phyloP scores from a whole-genome alignment of 2,888 invertebrate genomes.

The Pocota personata region DNA sequence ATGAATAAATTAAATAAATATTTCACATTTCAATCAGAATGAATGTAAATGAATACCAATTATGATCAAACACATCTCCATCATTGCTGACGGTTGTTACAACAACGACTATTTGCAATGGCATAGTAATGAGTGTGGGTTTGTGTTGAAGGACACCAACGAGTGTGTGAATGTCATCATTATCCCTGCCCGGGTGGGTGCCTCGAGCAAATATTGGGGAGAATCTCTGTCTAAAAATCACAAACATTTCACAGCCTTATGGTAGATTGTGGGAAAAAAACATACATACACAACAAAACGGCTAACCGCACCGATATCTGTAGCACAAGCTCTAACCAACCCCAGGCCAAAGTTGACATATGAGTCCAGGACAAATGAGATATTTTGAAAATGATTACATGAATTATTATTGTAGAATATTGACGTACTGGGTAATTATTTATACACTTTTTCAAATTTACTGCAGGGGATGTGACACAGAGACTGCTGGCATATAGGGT shows the following conservation, averaged over 20 bases:
- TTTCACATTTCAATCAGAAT: conserved; percentile 69
- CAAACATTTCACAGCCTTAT: conserved; percentile 38
- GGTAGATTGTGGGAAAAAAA: conserved; percentile 35
- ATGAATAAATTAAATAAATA: conserved; percentile 70
- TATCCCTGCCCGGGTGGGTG: conserved; percentile 9
- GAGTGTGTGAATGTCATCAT: conserved; percentile 50
- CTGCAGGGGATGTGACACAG: background rate
- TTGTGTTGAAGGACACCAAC: conserved; percentile 22
- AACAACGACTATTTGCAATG: background rate
- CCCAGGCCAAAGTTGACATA: conserved; percentile 50
- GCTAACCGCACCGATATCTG: conserved; percentile 33
- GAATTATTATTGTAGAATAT: conserved; percentile 62
- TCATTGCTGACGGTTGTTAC: background rate
- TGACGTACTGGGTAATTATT: conserved; percentile 56
- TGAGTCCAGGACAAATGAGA: conserved; percentile 58
- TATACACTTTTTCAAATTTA: conserved; percentile 20
- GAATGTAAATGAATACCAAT: conserved; percentile 66
- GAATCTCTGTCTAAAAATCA: conserved; percentile 33
- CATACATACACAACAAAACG: background rate
- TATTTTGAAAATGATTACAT: conserved; percentile 70
- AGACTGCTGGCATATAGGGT: background rate
- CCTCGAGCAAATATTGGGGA: conserved; percentile 12
- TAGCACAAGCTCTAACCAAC: conserved; percentile 44
- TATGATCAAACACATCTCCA: conserved; percentile 47
- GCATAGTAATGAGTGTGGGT: conserved; percentile 1